A percentile compares a stretch with the other conserved stretches of the same genome.
Conservation (phyloP, 2,888 invertebrate species). For the Drosophila tanythrix region DNA sequence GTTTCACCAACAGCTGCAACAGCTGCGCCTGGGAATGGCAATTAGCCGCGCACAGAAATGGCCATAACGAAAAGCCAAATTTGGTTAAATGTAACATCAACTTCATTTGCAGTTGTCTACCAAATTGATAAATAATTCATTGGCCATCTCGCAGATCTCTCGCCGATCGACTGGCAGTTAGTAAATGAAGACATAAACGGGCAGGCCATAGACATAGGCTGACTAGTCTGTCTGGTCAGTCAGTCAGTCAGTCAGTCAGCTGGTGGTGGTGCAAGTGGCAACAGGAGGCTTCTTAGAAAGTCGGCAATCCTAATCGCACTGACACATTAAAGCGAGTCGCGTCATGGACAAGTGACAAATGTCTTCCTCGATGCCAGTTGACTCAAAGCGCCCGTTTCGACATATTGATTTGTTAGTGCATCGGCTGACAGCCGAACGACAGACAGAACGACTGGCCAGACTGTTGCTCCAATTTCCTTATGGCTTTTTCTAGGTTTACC, state of each 20-base stretch:
- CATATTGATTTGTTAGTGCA: slow-evolving; percentile 75
- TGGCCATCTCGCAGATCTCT: slow-evolving; percentile 14
- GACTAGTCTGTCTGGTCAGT: slow-evolving; percentile 28
- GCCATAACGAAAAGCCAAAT: slow-evolving; percentile 64
- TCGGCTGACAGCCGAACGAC: slow-evolving; percentile 45
- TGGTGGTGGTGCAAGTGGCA: slow-evolving; percentile 1
- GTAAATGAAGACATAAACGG: slow-evolving; percentile 77
- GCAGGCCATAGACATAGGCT: background rate
- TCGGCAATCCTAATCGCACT: slow-evolving; percentile 56
- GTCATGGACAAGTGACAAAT: slow-evolving; percentile 70
- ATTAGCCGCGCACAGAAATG: slow-evolving; percentile 61
- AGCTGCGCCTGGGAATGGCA: slow-evolving; percentile 49
- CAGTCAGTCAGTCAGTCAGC: slow-evolving; percentile 20
- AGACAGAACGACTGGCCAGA: slow-evolving; percentile 20
- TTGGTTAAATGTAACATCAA: slow-evolving; percentile 82
- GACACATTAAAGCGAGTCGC: slow-evolving; percentile 72
- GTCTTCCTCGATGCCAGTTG: slow-evolving; percentile 76
- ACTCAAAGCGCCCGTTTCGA: slow-evolving; percentile 71
- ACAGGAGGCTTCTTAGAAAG: slow-evolving; percentile 75
- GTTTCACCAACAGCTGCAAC: slow-evolving; percentile 62
- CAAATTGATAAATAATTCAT: slow-evolving; percentile 78
- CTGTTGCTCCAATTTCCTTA: slow-evolving; percentile 70
- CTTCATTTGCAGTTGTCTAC: slow-evolving; percentile 74
- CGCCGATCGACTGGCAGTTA: slow-evolving; percentile 52
- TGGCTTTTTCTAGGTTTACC: slow-evolving; percentile 55